Base-by-base conservation (phyloP, 92 coral and sea anemone genomes). In the Anthopleura xanthogrammica region DNA sequence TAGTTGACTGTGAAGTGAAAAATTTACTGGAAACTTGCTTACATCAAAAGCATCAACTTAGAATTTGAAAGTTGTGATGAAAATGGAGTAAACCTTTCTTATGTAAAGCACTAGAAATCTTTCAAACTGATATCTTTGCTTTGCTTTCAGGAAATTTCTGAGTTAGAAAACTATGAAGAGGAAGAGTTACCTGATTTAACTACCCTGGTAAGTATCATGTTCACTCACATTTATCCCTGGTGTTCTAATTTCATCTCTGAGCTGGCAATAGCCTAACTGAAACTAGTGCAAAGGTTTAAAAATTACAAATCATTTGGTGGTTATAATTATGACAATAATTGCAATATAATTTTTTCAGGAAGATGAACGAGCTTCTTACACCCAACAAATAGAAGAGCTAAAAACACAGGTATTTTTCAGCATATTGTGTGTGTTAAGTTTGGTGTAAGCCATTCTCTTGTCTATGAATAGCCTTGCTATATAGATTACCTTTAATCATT, bases 101-200 rank as follows among this genome's bases (percentile, higher is more conserved):
- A 19, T 13, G 11, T 77, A 5, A 29, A 29, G 36, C 36, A 29
- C 36, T 29, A 29, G 36, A 29, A 19, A 54, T 50, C 39, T 56
- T 57, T 64, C 12, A 17, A 46, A 41, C 54, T 57, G n/a, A 16
- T 16, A 23, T 14, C 42, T 79, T 14, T 23, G 20, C 58, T 24
- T 80, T 24, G 7, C 39, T 57, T 79, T 17, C 81, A 95, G 98
- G 98, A 93, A 85, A 91, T 95, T 71, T 84, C 85, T 42, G 98
- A 95, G 81, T 85, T 95, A 16, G 97, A 95, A 77, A 90, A 95
- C 76, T 91, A 81, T 79, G 98, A 95, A 86, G 98, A 95, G 55
- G 98, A 95, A 74, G 90, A 86, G 79, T 89, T 93, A 3, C 98
- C 98, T 16, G 98, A 95, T 85, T 93, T 95, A 20, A 95, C 98